Conservation (phyloP, 2,113 vertebrate species). For the Indicator maculatus region DNA sequence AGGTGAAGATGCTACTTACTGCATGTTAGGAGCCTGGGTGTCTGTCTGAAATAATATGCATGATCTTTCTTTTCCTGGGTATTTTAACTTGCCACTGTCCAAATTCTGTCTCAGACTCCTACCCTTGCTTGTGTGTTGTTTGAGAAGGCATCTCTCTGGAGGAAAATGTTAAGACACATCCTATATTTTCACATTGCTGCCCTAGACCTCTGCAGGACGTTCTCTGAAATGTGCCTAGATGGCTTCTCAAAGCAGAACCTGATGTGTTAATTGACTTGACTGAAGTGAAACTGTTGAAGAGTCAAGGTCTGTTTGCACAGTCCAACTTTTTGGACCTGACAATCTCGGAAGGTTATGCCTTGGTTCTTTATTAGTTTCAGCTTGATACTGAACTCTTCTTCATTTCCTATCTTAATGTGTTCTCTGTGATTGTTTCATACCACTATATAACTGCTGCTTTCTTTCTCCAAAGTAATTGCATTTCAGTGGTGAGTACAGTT, state of each 20-base stretch:
- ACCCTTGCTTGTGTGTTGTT: background rate
- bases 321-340: background rate
- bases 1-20: slow-evolving; percentile 80
- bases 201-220: rapidly evolving
- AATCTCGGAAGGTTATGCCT: background rate
- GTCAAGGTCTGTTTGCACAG: background rate
- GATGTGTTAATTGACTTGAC: background rate
- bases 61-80: background rate
- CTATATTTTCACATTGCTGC: rapidly evolving
- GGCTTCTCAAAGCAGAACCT: slow-evolving; percentile 10
- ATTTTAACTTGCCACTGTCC: background rate
- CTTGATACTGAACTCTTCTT: background rate
- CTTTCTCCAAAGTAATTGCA: slow-evolving; percentile 63
- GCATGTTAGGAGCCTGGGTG: slow-evolving; percentile 6
- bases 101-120: background rate
- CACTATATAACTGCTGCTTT: slow-evolving; percentile 54
- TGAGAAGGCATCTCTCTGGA: background rate
- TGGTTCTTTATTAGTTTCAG: slow-evolving; percentile 28
- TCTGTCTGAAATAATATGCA: background rate
- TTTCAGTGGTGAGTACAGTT: slow-evolving; percentile 65
- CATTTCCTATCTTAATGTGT: background rate
- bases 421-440: slow-evolving; percentile 15
- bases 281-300: background rate
- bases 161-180: background rate
- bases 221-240: background rate